A percentile compares a stretch with the other conserved stretches of the same genome.
Evolutionary conservation across 1,140 invertebrate species (phyloP).

Genomic region (Fopius arisanus): DNA sequence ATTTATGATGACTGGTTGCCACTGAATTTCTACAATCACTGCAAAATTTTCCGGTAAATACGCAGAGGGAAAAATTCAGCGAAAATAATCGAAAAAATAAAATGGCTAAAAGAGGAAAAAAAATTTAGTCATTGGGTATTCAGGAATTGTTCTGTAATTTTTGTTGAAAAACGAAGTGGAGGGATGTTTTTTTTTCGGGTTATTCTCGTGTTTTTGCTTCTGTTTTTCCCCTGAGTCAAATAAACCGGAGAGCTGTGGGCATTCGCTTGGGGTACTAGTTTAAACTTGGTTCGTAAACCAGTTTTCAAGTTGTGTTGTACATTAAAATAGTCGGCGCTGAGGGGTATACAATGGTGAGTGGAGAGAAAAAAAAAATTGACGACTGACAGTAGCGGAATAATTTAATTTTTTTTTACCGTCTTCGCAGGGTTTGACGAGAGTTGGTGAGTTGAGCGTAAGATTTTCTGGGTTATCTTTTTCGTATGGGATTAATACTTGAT

Average conservation of each 20-base stretch:
- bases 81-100: neutral
- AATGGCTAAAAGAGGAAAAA: neutral
- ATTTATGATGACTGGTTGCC: neutral
- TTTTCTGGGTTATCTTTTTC: neutral
- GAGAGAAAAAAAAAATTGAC: neutral
- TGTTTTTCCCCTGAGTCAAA: neutral
- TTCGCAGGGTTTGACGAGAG: neutral
- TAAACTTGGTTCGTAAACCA: slow-evolving; percentile 22
- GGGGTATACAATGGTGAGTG: neutral
- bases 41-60: neutral
- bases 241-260: neutral
- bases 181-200: neutral
- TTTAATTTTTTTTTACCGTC: neutral
- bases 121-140: too few species aligned
- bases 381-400: neutral
- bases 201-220: neutral
- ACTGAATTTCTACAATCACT: neutral
- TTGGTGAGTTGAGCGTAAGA: neutral
- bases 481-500: too few species aligned
- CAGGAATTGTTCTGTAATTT: too few species aligned
- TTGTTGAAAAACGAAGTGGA: too few species aligned
- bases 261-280: neutral
- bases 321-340: neutral
- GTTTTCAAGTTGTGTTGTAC: slow-evolving; percentile 22
- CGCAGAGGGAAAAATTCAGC: neutral